Base-by-base conservation (phyloP, 2,113 vertebrate genomes). In the Calyptommatus sinebrachiatus region DNA sequence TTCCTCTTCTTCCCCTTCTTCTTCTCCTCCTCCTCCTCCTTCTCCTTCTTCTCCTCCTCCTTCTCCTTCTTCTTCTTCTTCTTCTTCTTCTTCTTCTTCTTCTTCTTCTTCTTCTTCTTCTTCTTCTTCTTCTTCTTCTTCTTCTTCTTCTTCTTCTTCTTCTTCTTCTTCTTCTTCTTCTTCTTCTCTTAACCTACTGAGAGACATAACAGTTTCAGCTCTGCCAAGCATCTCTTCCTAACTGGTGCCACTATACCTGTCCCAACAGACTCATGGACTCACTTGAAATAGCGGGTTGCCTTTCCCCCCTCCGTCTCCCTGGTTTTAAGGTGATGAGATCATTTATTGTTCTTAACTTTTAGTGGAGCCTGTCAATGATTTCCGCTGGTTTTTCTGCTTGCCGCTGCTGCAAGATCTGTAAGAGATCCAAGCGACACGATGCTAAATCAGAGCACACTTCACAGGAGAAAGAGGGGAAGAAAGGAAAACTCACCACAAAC, bases 371-470 rank as follows among this genome's bases (percentile, higher is more conserved):
- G 88, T 92, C 89, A 87, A 71, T 74, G 77, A 84, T n/a, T 73
- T 76, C 76, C 24, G 87, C 92, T 94, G 90, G 74, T 89, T 93
- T 93, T 66, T 20, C 91, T 88, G 73, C 87, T 87, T 89, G 83
- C 85, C 66, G 70, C 61, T 70, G 45, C 70, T 74, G 66, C 79
- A 61, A 74, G 91, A 90, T 88, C 82, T 68, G 78, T 82, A 88
- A 88, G 84, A 87, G 89, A 85, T 92, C 92, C 87, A 90, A 95
- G 92, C 89, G 91, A 93, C 92, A 94, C 62, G 95, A 96, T 93
- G 93, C 91, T 92, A 92, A 92, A 93, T 92, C 91, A 93, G 89
- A 89, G n/a, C 71, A 86, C 86, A 88, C 89, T 90, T 85, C 78
- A 79, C 73, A 91, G 83, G 86, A 88, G 78, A 81, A 18, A 74